Base-by-base conservation (phyloP, 2,888 invertebrate genomes). In the Calliphora vomitoria region DNA sequence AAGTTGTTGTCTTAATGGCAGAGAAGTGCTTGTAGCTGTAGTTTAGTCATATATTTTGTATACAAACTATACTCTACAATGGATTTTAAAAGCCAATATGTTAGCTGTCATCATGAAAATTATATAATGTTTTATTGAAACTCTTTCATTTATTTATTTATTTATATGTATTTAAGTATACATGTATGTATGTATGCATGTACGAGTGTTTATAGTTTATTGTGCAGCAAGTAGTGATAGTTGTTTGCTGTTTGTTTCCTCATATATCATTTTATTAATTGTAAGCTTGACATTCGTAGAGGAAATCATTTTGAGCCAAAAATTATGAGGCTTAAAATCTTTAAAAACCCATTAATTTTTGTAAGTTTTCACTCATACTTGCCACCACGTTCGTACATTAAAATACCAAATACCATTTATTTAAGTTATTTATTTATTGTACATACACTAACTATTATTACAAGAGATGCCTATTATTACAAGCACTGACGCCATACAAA, bases 101-200 rank as follows among this genome's bases (percentile, higher is more conserved):
- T 85, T 75, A 75, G 62, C 62, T 85, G 85, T 80, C 85, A 80
- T 85, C 80, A 64, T 85, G 35, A 69, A 85, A 85, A 20, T 69
- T 80, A 75, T 80, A 69, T 86, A 47, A 68, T 47, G 64, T 64
- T 81, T 72, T 58, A 41, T 81, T 41, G 50, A 41, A 62, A 41
- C 10, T 81, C 80, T 71, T 80, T 50, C 11, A 31, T 55, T 66
- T 66, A 41, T 66, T 20, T 66, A 18, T 44, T 18, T 66, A 44
- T 47, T 13, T 41, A 68, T 25, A 25, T 47, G 13, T 66, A 66
- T 2, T 5, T 66, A 13, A 6, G 18, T 66, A 44, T 41, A 18
- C 41, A 3, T 10, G 18, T 64, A 20, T 41, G 18, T 66, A 66
- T 13, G 10, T 4, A 66, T 25, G 25, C 2, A 25, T 25, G 25